These are phyloP conservation scores for Pangasius sanitwongsei DNA, from an alignment of 2,797 vertebrate genomes.

Conservation along the genomic window DNA sequence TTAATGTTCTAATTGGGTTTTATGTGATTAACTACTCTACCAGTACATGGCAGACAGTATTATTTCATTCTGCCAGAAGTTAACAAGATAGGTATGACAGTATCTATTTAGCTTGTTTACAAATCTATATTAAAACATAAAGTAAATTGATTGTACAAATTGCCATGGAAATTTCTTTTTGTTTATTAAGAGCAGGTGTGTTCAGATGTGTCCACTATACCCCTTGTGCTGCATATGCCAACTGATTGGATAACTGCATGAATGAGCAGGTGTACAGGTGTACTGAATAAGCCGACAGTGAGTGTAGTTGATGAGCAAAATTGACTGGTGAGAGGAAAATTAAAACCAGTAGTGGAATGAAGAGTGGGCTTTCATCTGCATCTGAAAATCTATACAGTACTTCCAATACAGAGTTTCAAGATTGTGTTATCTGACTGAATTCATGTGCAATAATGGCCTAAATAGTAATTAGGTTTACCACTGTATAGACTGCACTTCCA, in stretches of 20 bases:
- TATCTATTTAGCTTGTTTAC: neutral
- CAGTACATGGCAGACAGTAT: neutral
- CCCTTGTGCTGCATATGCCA: neutral
- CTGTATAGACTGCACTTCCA: neutral
- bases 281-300: no score
- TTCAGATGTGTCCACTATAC: neutral
- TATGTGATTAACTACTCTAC: neutral
- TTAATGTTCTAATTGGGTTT: neutral
- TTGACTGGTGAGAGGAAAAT: neutral
- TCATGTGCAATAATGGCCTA: neutral
- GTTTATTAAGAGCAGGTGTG: neutral
- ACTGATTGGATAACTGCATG: no score
- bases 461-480: neutral
- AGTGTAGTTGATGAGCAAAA: neutral
- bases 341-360: neutral
- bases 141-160: neutral
- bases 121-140: neutral
- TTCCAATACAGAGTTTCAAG: neutral
- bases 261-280: no score
- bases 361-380: neutral
- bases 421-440: no score
- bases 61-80: neutral
- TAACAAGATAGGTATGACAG: neutral
- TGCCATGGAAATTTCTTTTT: constrained; percentile 5
- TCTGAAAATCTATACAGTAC: neutral